phyloP scores from a whole-genome alignment of 2,797 vertebrate genomes.

The Holocentrus rufus region DNA sequence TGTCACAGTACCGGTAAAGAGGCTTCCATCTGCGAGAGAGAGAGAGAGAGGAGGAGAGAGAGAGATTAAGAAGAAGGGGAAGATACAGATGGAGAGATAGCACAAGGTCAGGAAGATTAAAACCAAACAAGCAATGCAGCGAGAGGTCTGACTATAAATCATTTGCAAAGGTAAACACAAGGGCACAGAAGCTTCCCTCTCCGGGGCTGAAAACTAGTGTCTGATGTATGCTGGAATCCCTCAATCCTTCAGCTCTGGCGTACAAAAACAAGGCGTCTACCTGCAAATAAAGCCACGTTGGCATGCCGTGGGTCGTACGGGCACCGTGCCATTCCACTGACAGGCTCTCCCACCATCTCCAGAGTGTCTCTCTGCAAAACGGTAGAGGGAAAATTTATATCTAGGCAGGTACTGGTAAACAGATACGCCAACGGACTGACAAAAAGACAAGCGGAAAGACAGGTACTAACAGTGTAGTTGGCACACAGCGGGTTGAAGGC shows the following conservation, averaged over 20 bases:
- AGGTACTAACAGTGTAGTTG: slow-evolving; percentile 94
- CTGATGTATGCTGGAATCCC: slow-evolving; percentile 17
- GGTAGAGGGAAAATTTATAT: slow-evolving; percentile 15
- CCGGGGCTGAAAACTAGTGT: slow-evolving; percentile 38
- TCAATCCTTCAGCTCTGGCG: not conserved
- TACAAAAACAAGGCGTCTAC: slow-evolving; percentile 70
- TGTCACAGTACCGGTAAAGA: slow-evolving; percentile 96
- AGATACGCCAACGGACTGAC: slow-evolving; percentile 24
- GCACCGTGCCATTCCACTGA: slow-evolving; percentile 96
- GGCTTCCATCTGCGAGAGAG: slow-evolving; percentile 87
- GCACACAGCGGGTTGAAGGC: slow-evolving; percentile 96
- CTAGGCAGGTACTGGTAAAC: slow-evolving; percentile 45
- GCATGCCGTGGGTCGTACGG: slow-evolving; percentile 96
- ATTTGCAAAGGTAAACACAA: slow-evolving; percentile 72
- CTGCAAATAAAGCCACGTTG: slow-evolving; percentile 95
- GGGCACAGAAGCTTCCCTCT: slow-evolving; percentile 41
- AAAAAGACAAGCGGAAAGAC: slow-evolving; percentile 36
- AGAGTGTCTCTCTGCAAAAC: slow-evolving; percentile 88
- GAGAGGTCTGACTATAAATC: slow-evolving; percentile 73
- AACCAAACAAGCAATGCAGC: slow-evolving; percentile 70
- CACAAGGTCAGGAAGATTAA: slow-evolving; percentile 78
- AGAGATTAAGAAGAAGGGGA: slow-evolving; percentile 55
- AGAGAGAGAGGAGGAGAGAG: not conserved
- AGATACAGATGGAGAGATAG: slow-evolving; percentile 72
- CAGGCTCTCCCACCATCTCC: slow-evolving; percentile 89